Evolutionary conservation across 2,888 invertebrate species (phyloP).

Genomic region (Blastobasis adustella): DNA sequence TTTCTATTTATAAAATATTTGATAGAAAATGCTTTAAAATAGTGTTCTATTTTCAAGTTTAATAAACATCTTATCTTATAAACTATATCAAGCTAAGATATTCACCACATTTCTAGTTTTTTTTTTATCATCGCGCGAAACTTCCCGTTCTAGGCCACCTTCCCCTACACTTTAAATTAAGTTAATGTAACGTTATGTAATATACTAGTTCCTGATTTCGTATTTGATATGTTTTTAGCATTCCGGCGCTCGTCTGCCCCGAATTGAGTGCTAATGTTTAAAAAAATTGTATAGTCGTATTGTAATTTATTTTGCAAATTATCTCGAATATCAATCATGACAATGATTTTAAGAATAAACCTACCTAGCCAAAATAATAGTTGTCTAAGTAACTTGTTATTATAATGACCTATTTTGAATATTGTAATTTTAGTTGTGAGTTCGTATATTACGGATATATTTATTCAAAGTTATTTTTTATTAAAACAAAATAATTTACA

Average conservation of each 20-base stretch:
- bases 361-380: slow-evolving; percentile 44
- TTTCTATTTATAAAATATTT: no score
- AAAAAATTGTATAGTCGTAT: background rate
- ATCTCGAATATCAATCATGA: slow-evolving; percentile 46
- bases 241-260: slow-evolving; percentile 18
- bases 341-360: slow-evolving; percentile 38
- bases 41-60: no score
- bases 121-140: no score
- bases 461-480: slow-evolving; percentile 49
- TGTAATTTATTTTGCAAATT: slow-evolving; percentile 17
- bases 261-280: slow-evolving; percentile 5
- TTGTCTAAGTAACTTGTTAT: slow-evolving; percentile 33
- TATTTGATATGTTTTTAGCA: slow-evolving; percentile 29
- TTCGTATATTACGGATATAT: slow-evolving; percentile 68
- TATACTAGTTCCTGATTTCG: slow-evolving; percentile 46
- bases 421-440: slow-evolving; percentile 22
- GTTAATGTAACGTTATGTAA: slow-evolving; percentile 20
- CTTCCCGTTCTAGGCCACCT: no score
- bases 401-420: slow-evolving; percentile 17
- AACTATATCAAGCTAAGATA: no score
- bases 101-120: no score
- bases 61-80: no score
- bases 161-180: slow-evolving; percentile 33
- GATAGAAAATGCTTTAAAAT: no score
- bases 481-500: slow-evolving; percentile 38